phyloP scores from a whole-genome alignment of 2,888 invertebrate species.

The Tridacna crocea region DNA sequence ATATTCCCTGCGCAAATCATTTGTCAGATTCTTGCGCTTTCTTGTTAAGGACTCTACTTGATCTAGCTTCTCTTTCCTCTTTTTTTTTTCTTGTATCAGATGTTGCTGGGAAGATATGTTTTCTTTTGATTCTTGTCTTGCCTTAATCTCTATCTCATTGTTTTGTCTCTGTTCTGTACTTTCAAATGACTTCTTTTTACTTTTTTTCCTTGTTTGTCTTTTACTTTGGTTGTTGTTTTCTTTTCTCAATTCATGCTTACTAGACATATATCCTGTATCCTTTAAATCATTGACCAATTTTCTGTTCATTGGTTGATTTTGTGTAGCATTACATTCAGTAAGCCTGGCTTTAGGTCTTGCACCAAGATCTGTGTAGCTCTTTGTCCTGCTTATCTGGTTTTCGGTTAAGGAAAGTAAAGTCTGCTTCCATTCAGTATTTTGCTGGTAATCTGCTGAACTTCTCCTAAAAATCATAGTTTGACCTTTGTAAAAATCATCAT shows the following conservation, averaged over 20 bases:
- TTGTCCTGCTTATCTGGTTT: not conserved
- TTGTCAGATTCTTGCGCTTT: too few relatives aligned
- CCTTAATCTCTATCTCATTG: not conserved
- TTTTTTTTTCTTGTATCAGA: too few relatives aligned
- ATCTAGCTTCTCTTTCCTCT: too few relatives aligned
- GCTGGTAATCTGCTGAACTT: too few relatives aligned
- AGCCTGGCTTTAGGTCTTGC: not conserved
- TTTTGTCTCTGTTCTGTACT: not conserved
- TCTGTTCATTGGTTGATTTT: not conserved
- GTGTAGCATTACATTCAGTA: not conserved
- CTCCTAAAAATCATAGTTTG: too few relatives aligned
- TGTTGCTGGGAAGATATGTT: not conserved
- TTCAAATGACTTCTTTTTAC: not conserved
- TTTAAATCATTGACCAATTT: not conserved
- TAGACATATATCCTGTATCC: not conserved
- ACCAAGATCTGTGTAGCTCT: not conserved
- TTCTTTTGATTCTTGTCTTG: not conserved
- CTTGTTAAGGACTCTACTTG: too few relatives aligned
- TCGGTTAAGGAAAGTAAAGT: not conserved
- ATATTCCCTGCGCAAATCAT: not conserved
- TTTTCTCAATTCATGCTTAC: not conserved
- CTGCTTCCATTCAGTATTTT: not conserved
- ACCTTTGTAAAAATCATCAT: too few relatives aligned
- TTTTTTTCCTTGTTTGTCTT: not conserved
- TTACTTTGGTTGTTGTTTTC: not conserved